These are phyloP conservation scores for Sipha maydis DNA, from an alignment of 2,888 invertebrate species.

Conservation along the genomic window DNA sequence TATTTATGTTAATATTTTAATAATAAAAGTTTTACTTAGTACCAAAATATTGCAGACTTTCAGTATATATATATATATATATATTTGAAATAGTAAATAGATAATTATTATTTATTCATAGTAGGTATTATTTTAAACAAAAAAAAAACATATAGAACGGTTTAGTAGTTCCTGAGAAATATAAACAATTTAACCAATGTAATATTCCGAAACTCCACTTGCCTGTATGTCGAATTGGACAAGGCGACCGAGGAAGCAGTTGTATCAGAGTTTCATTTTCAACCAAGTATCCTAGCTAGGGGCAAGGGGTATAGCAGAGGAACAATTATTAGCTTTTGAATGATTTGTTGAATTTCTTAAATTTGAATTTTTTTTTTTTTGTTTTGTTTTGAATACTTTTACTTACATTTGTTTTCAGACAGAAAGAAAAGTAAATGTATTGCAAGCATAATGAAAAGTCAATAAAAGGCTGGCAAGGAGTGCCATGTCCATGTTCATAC, in stretches of 20 bases:
- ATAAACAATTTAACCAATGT: conserved; percentile 49
- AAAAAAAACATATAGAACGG: conserved; percentile 58
- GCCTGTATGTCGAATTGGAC: conserved; percentile 60
- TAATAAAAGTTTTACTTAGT: not conserved
- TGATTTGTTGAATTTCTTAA: conserved; percentile 40
- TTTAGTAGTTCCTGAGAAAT: conserved; percentile 33
- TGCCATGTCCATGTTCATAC: conserved; percentile 56
- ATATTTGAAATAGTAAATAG: not conserved
- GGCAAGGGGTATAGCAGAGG: conserved; percentile 61
- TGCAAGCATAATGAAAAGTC: conserved; percentile 60
- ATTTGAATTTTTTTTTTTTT: conserved; percentile 30
- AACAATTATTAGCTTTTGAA: conserved; percentile 54
- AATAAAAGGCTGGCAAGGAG: conserved; percentile 55
- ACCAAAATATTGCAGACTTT: not conserved
- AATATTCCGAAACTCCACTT: conserved; percentile 60
- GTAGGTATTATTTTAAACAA: not conserved
- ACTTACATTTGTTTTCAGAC: conserved; percentile 61
- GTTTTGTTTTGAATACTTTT: conserved; percentile 45
- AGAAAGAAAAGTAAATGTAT: conserved; percentile 61
- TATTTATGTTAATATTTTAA: not conserved
- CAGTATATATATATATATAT: not conserved
- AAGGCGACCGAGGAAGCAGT: conserved; percentile 51
- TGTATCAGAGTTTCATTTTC: conserved; percentile 58
- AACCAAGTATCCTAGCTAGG: conserved; percentile 62
- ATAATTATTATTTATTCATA: not conserved